Percentiles rank a stretch among this genome's conserved stretches.
phyloP scores from a whole-genome alignment of 2,888 invertebrate species.

The Eupithecia pulchellata region DNA sequence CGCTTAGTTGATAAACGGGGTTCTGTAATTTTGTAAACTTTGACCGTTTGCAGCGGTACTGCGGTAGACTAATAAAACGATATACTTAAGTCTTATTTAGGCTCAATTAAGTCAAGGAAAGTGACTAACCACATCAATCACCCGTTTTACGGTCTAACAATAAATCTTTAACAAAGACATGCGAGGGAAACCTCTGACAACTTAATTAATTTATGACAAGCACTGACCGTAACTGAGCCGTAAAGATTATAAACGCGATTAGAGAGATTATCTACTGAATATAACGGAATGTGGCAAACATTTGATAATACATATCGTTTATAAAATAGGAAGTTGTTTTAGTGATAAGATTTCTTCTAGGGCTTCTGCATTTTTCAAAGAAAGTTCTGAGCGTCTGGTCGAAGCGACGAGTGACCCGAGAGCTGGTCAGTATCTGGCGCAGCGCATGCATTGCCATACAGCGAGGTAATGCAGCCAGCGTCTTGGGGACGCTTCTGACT shows the following conservation, averaged over 20 bases:
- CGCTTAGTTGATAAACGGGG: no score
- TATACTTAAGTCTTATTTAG: background rate
- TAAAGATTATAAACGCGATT: constrained; percentile 10
- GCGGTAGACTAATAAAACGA: background rate
- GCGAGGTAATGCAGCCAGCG: no score
- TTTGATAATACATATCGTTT: background rate
- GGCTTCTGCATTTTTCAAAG: no score
- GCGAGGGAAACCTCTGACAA: constrained; percentile 18
- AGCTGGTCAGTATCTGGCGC: no score
- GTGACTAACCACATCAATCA: constrained; percentile 29
- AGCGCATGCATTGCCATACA: no score
- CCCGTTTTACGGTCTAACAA: constrained; percentile 19
- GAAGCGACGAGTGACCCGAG: no score
- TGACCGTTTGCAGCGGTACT: no score
- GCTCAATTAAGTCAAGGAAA: background rate
- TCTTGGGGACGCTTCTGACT: no score
- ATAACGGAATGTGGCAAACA: background rate
- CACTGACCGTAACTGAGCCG: constrained; percentile 7
- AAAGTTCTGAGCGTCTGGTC: no score
- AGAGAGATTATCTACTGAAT: background rate
- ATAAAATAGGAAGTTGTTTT: background rate
- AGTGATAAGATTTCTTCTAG: background rate
- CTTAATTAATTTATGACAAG: constrained; percentile 28
- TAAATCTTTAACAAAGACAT: constrained; percentile 28
- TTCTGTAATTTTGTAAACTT: no score